Conservation (phyloP, 2,113 vertebrate species). For the Grallaria varia region DNA sequence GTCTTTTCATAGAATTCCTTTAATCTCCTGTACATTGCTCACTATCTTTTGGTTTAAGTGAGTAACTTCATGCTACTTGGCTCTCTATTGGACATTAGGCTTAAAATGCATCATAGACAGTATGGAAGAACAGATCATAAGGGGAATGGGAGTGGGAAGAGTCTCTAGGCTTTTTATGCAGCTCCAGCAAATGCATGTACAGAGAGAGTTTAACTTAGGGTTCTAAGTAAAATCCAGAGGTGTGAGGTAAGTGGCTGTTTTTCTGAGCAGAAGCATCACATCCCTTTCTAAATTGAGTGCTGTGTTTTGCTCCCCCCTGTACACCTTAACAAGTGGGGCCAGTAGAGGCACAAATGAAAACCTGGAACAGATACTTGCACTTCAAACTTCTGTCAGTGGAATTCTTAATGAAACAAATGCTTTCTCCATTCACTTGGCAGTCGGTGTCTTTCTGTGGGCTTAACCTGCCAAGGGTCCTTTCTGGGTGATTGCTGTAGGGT, state of each 20-base stretch:
- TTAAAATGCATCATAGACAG: background rate
- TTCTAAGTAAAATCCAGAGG: background rate
- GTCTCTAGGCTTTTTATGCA: background rate
- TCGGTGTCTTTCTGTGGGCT: background rate
- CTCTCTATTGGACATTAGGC: background rate
- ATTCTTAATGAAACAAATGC: background rate
- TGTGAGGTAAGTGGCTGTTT: background rate
- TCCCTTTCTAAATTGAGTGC: background rate
- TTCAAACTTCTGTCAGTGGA: background rate
- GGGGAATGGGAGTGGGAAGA: background rate
- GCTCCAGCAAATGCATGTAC: background rate
- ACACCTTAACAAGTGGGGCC: background rate
- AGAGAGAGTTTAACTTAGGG: background rate
- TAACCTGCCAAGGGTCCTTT: background rate
- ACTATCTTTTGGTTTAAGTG: background rate
- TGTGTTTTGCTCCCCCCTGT: background rate
- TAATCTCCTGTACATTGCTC: background rate
- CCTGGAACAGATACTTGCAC: background rate
- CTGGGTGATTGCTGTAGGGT: background rate
- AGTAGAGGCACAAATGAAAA: background rate
- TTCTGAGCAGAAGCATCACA: background rate
- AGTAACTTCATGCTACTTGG: background rate
- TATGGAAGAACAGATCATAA: background rate
- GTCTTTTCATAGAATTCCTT: background rate
- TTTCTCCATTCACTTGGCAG: background rate